Conservation (phyloP, 1,140 invertebrate species). For the Eupeodes corollae region DNA sequence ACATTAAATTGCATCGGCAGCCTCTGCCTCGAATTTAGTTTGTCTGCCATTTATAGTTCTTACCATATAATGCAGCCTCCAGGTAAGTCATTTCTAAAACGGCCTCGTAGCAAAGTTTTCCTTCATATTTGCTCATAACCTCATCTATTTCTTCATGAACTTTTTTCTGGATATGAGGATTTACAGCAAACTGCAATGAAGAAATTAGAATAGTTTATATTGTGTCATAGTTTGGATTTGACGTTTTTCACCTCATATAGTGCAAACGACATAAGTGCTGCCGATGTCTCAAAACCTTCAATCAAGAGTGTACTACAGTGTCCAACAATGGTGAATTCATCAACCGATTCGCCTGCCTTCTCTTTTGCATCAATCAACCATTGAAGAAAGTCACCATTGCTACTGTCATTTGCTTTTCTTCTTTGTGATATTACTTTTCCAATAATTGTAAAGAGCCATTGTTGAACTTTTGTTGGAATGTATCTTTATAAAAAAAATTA, state of each 20-base stretch:
- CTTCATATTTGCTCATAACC: constrained; percentile 24
- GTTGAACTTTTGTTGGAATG: constrained; percentile 10
- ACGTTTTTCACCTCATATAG: constrained; percentile 14
- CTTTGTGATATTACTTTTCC: background rate
- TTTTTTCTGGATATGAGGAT: constrained; percentile 42
- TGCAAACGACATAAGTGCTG: constrained; percentile 16
- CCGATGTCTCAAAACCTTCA: constrained; percentile 28
- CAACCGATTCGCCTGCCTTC: constrained; percentile 1
- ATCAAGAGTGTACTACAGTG: constrained; percentile 21
- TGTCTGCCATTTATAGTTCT: background rate
- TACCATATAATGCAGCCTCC: constrained; percentile 27
- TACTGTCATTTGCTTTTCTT: background rate
- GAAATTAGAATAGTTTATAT: too few species aligned
- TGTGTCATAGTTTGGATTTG: too few species aligned
- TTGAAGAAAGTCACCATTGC: constrained; percentile 9
- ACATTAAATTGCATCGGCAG: background rate
- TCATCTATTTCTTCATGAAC: constrained; percentile 42
- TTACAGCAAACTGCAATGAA: constrained; percentile 37
- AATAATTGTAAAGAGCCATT: constrained; percentile 13
- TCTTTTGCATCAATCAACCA: constrained; percentile 7
- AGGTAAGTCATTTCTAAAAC: constrained; percentile 40
- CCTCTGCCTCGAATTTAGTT: background rate
- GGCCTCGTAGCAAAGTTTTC: constrained; percentile 35
- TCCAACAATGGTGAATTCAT: constrained; percentile 10
- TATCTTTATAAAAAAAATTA: constrained; percentile 17